These are phyloP conservation scores for Eurytoma adleriae DNA, from an alignment of 2,888 invertebrate genomes.

Conservation along the genomic window DNA sequence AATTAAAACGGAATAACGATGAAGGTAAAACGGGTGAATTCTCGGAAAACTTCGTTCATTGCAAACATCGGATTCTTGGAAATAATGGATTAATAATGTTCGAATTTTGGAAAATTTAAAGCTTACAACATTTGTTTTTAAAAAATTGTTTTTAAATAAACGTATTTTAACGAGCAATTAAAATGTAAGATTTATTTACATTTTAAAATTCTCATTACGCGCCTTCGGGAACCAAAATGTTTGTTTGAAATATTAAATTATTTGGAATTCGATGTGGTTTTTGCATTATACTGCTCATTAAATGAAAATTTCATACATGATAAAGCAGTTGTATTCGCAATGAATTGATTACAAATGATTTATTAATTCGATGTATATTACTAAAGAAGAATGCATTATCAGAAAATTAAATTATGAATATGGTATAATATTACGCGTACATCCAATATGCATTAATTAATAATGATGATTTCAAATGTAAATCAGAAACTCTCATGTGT, in stretches of 20 bases:
- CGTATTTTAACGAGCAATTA: neutral
- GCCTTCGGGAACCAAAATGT: neutral
- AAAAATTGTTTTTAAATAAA: neutral
- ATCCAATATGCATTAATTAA: slow-evolving; percentile 50
- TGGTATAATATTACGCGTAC: slow-evolving; percentile 44
- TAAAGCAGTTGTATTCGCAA: slow-evolving; percentile 38
- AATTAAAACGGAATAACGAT: no score
- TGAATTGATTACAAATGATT: slow-evolving; percentile 55
- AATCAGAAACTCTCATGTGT: slow-evolving; percentile 36
- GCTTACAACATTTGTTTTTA: no score
- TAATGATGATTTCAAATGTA: slow-evolving; percentile 46
- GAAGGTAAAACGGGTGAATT: no score
- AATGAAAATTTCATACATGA: slow-evolving; percentile 46
- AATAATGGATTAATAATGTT: no score
- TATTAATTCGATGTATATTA: slow-evolving; percentile 49
- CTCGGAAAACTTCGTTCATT: no score
- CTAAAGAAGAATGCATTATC: slow-evolving; percentile 37
- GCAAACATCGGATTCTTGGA: no score
- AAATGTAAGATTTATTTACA: slow-evolving; percentile 9
- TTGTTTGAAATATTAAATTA: slow-evolving; percentile 43
- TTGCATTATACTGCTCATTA: slow-evolving; percentile 43
- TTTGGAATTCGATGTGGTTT: slow-evolving; percentile 43
- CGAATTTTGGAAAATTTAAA: no score
- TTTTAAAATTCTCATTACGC: neutral
- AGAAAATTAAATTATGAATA: slow-evolving; percentile 50